These are phyloP conservation scores for Pantherophis vulpinus DNA, from an alignment of 2,797 vertebrate species.

Conservation along the genomic window DNA sequence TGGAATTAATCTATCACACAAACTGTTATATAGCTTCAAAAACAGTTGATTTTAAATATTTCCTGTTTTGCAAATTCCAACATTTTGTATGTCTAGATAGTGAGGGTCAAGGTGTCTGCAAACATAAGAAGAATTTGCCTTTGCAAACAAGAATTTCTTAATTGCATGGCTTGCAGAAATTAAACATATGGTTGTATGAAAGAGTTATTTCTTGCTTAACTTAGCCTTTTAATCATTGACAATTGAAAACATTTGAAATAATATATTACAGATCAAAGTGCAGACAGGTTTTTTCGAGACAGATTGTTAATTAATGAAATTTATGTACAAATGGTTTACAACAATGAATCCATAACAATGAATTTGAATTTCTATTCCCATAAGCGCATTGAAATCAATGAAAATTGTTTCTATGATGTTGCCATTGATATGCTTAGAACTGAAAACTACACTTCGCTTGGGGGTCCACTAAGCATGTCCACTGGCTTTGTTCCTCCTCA, in stretches of 20 bases:
- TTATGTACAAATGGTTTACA: neutral
- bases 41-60: slow-evolving; percentile 63
- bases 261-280: neutral
- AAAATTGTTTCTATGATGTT: neutral
- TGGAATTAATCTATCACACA: slow-evolving; percentile 66
- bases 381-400: neutral
- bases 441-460: neutral
- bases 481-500: neutral
- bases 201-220: slow-evolving; percentile 51
- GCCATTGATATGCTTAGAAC: neutral
- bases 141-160: slow-evolving; percentile 65
- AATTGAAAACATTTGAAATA: slow-evolving; percentile 49
- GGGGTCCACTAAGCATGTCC: neutral
- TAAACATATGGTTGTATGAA: slow-evolving; percentile 53
- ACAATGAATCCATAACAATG: neutral
- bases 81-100: slow-evolving; percentile 74
- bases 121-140: slow-evolving; percentile 68
- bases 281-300: neutral
- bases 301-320: neutral
- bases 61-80: slow-evolving; percentile 72
- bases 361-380: neutral
- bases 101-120: slow-evolving; percentile 66
- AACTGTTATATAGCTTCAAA: slow-evolving; percentile 66
- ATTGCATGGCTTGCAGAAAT: slow-evolving; percentile 61
- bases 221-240: slow-evolving; percentile 63